Evolutionary conservation across 2,113 vertebrate genomes (phyloP), one percentile per base, ranked within the genome.

Genomic region (Craseonycteris thonglongyai): DNA sequence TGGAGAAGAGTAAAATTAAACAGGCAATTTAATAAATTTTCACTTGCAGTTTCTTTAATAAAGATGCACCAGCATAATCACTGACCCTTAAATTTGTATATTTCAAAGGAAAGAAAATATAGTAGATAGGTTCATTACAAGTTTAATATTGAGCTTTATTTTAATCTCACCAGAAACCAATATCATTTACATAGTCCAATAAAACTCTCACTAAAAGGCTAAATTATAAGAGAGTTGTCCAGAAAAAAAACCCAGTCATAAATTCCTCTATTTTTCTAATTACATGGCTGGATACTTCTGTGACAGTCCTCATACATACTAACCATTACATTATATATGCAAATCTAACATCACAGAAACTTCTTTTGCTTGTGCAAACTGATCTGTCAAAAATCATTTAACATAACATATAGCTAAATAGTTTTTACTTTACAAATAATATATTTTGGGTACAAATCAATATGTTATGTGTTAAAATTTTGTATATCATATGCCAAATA

Each of bases 181-280:
- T 95, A 65, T 92, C 93, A 95, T 96, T 97, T 97, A 93, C 80
- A 96, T 56, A 93, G 72, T 4, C 30, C 86, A 96, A 94, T 92
- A 28, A 54, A 94, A 95, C 93, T 35, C 18, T 93, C 75, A 92
- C 51, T 93, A 89, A 84, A 95, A 86, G n/a, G n/a, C n/a, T n/a
- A n/a, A n/a, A n/a, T n/a, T n/a, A n/a, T n/a, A n/a, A n/a, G n/a
- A n/a, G n/a, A n/a, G n/a, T n/a, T n/a, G n/a, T n/a, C n/a, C n/a
- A n/a, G n/a, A n/a, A n/a, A n/a, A n/a, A n/a, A n/a, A n/a, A n/a
- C n/a, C n/a, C n/a, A n/a, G n/a, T n/a, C n/a, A n/a, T n/a, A n/a
- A n/a, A n/a, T n/a, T n/a, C n/a, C n/a, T n/a, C n/a, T n/a, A n/a
- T n/a, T n/a, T n/a, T n/a, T n/a, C n/a, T n/a, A n/a, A n/a, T n/a